Evolutionary conservation across 2,113 vertebrate species (phyloP).

Genomic region (Nyctibius bracteatus): DNA sequence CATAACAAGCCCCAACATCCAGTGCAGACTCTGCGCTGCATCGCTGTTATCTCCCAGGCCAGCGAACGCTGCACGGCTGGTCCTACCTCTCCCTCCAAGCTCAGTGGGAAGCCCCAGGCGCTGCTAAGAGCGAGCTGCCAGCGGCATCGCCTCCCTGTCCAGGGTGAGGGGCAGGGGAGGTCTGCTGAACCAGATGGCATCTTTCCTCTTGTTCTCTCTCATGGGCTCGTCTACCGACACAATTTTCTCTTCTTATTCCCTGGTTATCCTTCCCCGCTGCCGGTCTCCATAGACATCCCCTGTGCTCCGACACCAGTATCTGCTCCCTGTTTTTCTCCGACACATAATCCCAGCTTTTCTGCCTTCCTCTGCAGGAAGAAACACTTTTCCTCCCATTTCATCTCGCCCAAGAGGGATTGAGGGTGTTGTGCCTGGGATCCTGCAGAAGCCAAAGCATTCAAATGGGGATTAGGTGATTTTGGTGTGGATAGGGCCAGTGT

Average conservation of each 20-base stretch:
- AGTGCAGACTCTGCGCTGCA: fast-evolving
- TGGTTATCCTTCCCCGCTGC: background rate
- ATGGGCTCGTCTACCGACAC: background rate
- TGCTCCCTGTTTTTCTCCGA: background rate
- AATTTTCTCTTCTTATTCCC: background rate
- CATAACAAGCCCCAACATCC: background rate
- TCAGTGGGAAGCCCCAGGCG: background rate
- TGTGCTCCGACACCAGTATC: fast-evolving
- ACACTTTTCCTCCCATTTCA: background rate
- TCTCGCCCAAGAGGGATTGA: background rate
- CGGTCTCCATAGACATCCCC: background rate
- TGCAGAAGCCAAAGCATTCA: background rate
- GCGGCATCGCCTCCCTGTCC: background rate
- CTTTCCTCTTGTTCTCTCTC: background rate
- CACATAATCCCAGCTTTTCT: background rate
- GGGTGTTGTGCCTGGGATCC: background rate
- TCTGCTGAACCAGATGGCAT: background rate
- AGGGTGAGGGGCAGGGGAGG: background rate
- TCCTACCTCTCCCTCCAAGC: background rate
- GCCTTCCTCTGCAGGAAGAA: background rate
- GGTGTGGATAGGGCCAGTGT: fast-evolving
- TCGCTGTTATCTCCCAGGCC: background rate
- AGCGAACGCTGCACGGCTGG: background rate
- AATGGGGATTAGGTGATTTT: background rate
- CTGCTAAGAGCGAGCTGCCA: background rate